Base-by-base conservation (phyloP, 2,888 invertebrate species). In the Dasysyrphus tricinctus region DNA sequence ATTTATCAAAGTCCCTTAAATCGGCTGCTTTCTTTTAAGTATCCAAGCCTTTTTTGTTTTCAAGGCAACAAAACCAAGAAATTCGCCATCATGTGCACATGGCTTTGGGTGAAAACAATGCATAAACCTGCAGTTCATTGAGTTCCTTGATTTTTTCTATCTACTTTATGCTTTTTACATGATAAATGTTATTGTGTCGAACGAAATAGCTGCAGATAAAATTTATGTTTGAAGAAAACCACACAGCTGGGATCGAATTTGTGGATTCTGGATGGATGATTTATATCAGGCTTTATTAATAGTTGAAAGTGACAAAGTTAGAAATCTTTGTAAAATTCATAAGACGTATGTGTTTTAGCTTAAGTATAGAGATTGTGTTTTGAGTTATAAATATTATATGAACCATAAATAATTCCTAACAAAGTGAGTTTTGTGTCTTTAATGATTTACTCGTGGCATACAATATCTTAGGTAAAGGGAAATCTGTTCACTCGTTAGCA, bases 151-250 rank as follows among this genome's bases (percentile, higher is more conserved):
- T 49, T 67, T 67, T 49, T 65, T 65, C 4, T 5, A 49, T 49
- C 49, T 49, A 34, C 67, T 37, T 34, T 49, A 49, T 67, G 49
- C 47, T 49, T 67, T 49, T 49, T 14, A 67, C 67, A 49, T 67
- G 67, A 67, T 67, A 67, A 67, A 67, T 67, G 67, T 67, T 67
- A 34, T 49, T 34, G n/a, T 67, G 67, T 67, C 67, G 67, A 67
- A 67, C 49, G 19, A 49, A 49, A 67, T 16, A 49, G 49, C 34
- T 61, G 42, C 0, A 16, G 42, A 14, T 29, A 12, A 34, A 67
- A 67, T 67, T 34, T 67, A 67, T 67, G 34, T 67, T 49, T 49
- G 9, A n/a, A 49, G 47, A 49, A 49, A 29, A 49, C 49, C 67
- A 44, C 67, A 44, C 67, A 67, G 67, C 49, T 49, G 32, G 34